phyloP scores from a whole-genome alignment of 2,113 vertebrate genomes.

The Bujurquina vittata region DNA sequence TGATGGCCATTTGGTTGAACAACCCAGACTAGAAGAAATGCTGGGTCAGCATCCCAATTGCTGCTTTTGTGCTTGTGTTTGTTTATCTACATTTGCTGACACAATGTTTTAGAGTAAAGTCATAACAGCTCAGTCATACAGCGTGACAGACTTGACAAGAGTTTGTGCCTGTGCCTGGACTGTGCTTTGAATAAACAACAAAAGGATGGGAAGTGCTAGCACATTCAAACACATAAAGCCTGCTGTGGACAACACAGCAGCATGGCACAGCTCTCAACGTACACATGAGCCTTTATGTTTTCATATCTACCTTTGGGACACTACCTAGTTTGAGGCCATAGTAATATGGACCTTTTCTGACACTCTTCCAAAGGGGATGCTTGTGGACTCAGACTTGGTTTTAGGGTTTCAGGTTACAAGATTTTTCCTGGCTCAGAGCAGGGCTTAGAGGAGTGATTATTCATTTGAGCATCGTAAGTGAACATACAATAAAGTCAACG shows the following conservation, averaged over 20 bases:
- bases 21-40: not conserved
- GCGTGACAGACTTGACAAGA: not conserved
- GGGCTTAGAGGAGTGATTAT: not conserved
- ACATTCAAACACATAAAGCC: conserved; percentile 5
- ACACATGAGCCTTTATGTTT: not conserved
- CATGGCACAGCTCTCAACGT: not conserved
- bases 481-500: not conserved
- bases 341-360: not conserved
- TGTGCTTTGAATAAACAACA: conserved; percentile 12
- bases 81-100: conserved; percentile 28
- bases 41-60: conserved; percentile 36
- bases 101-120: conserved; percentile 21
- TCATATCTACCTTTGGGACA: not conserved
- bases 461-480: not conserved
- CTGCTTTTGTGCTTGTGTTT: conserved; percentile 2
- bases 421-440: not conserved
- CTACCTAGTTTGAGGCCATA: not conserved
- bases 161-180: not conserved
- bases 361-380: not conserved
- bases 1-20: no score
- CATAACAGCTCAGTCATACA: conserved; percentile 2
- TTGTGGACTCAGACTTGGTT: not conserved
- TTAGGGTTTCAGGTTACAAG: not conserved
- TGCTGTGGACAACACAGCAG: not conserved
- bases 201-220: not conserved